Evolutionary conservation across 2,888 invertebrate genomes (phyloP), one percentile per base, ranked within the genome.

Genomic region (Nomada fabriciana): DNA sequence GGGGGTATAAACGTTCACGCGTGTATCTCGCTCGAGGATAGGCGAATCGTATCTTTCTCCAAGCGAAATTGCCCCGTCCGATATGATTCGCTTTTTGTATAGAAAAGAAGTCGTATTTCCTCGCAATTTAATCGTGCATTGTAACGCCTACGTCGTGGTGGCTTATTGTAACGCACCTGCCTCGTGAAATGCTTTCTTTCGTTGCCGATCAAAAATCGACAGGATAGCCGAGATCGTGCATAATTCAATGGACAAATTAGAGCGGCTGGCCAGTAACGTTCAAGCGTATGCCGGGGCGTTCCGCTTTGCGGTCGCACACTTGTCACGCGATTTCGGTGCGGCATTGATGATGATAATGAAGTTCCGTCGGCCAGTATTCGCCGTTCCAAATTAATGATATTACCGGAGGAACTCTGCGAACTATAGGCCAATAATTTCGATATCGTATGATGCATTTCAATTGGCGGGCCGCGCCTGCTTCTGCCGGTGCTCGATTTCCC

Each of bases 241-340:
- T 88, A 83, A 88, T 86, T 84, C 74, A 85, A 71, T 61, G 79
- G 77, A 86, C 53, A 81, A 88, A 86, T 89, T 86, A 73, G 83
- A 81, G 50, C 80, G 69, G 75, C 72, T 69, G 82, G 77, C 71
- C 64, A 43, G 64, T 71, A 74, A 68, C 72, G 75, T 76, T 59
- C 76, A n/a, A 74, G 80, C 65, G 86, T 75, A 68, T 63, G 71
- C 18, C 69, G 63, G 87, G 86, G 82, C 63, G 90, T 84, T 87
- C 84, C 87, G 87, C 61, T 87, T 79, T 82, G 85, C 87, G 86
- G 86, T 82, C 75, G 89, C 90, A 88, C 90, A 91, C 90, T 91
- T 91, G 92, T 93, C 93, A 93, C 93, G 93, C 93, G 91, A 93
- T 91, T 71, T 91, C 87, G 73, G 73, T 90, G 85, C 84, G 91